Evolutionary conservation across 2,888 invertebrate genomes (phyloP), one percentile per base, ranked within the genome.

Genomic region (Cyclophora albipunctata): DNA sequence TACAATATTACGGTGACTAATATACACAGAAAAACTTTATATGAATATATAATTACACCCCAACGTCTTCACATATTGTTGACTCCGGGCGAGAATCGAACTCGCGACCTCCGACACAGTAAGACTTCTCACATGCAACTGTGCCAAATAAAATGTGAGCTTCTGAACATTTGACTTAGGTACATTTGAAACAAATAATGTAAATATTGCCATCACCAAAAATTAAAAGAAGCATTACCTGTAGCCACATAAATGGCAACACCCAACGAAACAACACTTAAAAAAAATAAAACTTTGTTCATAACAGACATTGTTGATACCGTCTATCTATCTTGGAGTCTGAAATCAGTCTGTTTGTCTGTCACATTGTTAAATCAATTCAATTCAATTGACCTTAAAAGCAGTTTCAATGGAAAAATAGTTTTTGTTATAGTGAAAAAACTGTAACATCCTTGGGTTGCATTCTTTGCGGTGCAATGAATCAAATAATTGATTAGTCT

Each of bases 401-500:
- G 49, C 61, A 70, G 69, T 64, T 63, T 67, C 67, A 74, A 60
- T 74, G 57, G 57, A 44, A 64, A 60, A 62, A 50, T 62, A 59
- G 66, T 75, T 73, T 67, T 66, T 74, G 60, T 66, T 55, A 43
- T 7, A 51, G 51, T 52, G 61, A 55, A 76, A 77, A 82, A 83
- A 78, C 60, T 56, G 71, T 78, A 73, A 35, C 83, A 86, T 85
- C 86, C 85, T 86, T 86, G 86, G 59, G 64, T 65, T 67, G 73
- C 70, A 49, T 64, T 52, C 49, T 71, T 64, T 77, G 72, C 70
- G 63, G 40, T 72, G 59, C 62, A 66, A 67, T 66, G 66, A 63
- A 51, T 43, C 45, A 49, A 37, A 48, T 37, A 37, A 37, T 37
- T 46, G 34, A 45, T 35, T 42, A 50, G 48, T 51, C 40, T 47